These are phyloP conservation scores for Spodoptera exigua DNA, from an alignment of 2,888 invertebrate species.

Conservation along the genomic window DNA sequence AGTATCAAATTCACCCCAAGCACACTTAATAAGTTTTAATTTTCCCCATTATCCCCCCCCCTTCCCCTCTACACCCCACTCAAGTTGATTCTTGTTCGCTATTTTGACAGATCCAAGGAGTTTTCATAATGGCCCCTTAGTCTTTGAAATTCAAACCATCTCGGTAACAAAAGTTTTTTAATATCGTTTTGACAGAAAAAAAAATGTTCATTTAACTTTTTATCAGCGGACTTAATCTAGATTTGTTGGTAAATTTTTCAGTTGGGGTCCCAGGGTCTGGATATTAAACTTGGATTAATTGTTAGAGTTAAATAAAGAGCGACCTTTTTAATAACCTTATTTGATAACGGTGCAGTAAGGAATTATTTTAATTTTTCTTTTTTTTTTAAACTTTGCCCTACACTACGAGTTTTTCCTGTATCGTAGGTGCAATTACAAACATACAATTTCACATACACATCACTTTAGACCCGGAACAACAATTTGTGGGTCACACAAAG, in stretches of 20 bases:
- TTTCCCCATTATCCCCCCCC: constrained; percentile 45
- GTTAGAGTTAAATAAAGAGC: constrained; percentile 15
- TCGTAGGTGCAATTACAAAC: too few species aligned
- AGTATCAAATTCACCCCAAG: constrained; percentile 37
- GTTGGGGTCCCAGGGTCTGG: constrained; percentile 4
- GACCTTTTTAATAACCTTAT: constrained; percentile 1
- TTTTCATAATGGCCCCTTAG: constrained; percentile 28
- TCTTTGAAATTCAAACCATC: constrained; percentile 37
- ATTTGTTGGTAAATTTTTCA: constrained; percentile 42
- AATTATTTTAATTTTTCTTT: too few species aligned
- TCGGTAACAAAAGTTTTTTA: constrained; percentile 45
- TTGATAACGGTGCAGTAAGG: not conserved
- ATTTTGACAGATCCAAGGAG: constrained; percentile 35
- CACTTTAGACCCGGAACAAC: too few species aligned
- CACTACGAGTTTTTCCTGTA: too few species aligned
- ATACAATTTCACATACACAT: too few species aligned
- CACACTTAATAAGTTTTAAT: constrained; percentile 58
- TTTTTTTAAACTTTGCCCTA: too few species aligned
- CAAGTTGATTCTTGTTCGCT: constrained; percentile 33
- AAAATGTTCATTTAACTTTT: constrained; percentile 41
- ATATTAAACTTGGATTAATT: constrained; percentile 24
- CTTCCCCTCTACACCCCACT: constrained; percentile 8
- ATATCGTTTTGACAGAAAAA: constrained; percentile 42
- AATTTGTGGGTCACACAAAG: too few species aligned
- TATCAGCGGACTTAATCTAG: constrained; percentile 33